phyloP scores from a whole-genome alignment of 1,140 invertebrate genomes.

The Conus ventricosus region DNA sequence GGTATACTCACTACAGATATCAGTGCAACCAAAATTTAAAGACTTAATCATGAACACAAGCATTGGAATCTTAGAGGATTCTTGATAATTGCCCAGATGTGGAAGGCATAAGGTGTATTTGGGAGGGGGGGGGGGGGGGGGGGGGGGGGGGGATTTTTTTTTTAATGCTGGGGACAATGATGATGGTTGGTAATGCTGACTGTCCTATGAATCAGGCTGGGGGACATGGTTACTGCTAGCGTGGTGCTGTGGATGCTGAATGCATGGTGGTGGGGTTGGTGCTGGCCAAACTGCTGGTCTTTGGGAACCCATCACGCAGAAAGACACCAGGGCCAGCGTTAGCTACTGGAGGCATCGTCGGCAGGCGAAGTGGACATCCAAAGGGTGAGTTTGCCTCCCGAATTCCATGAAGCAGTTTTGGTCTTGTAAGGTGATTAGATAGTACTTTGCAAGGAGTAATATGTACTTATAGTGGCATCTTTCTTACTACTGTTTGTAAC shows the following conservation, averaged over 20 bases:
- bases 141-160: no score
- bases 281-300: conserved; percentile 87
- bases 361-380: conserved; percentile 19
- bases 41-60: no score
- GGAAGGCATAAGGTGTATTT: no score
- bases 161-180: no score
- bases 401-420: background rate
- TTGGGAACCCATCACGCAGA: conserved; percentile 86
- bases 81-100: no score
- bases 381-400: background rate
- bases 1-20: no score
- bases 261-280: conserved; percentile 82
- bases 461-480: background rate
- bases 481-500: background rate
- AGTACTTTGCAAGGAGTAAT: background rate
- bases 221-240: conserved; percentile 62
- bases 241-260: conserved; percentile 79
- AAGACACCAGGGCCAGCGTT: background rate
- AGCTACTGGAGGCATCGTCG: conserved; percentile 20
- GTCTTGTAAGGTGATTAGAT: no score
- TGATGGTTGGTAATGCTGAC: background rate
- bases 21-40: no score
- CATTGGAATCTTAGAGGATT: no score
- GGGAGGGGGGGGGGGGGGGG: no score
- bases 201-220: background rate